Percentiles rank a stretch among this genome's conserved stretches.
Evolutionary conservation across 2,113 vertebrate species (phyloP).

Genomic region (Todiramphus chloris): DNA sequence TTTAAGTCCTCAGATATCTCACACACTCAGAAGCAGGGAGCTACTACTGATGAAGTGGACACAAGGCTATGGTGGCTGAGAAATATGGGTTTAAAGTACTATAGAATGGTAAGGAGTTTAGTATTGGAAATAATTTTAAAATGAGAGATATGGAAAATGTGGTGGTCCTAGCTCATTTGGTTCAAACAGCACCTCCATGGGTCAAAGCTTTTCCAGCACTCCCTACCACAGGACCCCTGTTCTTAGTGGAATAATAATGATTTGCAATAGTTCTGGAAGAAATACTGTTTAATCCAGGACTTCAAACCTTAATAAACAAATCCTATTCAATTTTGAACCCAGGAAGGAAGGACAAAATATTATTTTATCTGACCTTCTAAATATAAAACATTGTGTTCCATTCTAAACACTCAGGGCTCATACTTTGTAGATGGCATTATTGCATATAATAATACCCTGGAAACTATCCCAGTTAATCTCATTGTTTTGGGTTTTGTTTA

Average conservation of each 20-base stretch:
- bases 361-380: neutral
- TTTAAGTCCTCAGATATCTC: neutral
- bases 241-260: neutral
- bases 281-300: neutral
- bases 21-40: neutral
- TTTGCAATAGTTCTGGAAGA: neutral
- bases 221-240: neutral
- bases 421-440: neutral
- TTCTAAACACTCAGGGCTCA: neutral
- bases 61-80: neutral
- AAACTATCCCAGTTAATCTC: neutral
- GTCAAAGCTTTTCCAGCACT: neutral
- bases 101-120: neutral
- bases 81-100: neutral
- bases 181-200: neutral
- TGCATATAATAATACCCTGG: neutral
- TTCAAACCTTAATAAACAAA: neutral
- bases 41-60: neutral
- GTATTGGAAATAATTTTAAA: neutral
- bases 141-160: neutral
- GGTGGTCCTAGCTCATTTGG: neutral
- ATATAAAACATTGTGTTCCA: neutral
- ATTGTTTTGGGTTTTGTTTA: slow-evolving; percentile 13
- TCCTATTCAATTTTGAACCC: neutral
- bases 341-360: neutral